Percentiles rank a stretch among this genome's conserved stretches.
These are phyloP conservation scores for Murina feae DNA, from an alignment of 2,113 vertebrate genomes.

Conservation along the genomic window DNA sequence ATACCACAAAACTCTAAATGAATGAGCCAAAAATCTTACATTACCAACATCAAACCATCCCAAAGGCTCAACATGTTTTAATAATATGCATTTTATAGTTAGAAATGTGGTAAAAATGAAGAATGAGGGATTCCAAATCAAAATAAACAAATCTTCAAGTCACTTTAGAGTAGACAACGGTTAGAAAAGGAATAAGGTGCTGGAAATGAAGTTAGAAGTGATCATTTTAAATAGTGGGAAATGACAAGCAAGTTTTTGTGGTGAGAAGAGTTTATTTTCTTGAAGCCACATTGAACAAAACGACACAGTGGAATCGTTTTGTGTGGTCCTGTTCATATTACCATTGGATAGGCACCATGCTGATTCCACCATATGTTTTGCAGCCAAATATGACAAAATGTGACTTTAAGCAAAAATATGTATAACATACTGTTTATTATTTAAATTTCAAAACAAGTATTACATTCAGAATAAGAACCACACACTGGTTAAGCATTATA, in stretches of 20 bases:
- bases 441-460: constrained; percentile 82
- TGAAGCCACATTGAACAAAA: constrained; percentile 76
- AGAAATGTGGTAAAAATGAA: constrained; percentile 61
- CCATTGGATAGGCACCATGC: constrained; percentile 74
- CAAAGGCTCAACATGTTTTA: constrained; percentile 57
- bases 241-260: constrained; percentile 79
- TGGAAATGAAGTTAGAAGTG: constrained; percentile 55
- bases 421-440: constrained; percentile 80
- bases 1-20: constrained; percentile 50
- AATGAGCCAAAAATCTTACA: constrained; percentile 56
- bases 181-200: constrained; percentile 65
- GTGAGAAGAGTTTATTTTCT: constrained; percentile 78
- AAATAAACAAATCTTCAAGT: constrained; percentile 69
- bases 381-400: constrained; percentile 81
- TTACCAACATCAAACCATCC: constrained; percentile 24
- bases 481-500: constrained; percentile 63
- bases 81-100: constrained; percentile 58
- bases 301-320: constrained; percentile 80
- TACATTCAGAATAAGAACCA: constrained; percentile 77
- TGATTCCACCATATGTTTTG: constrained; percentile 72
- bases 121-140: constrained; percentile 41
- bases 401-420: constrained; percentile 79
- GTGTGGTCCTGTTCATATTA: constrained; percentile 83
- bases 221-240: constrained; percentile 76
- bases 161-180: constrained; percentile 60